phyloP scores from a whole-genome alignment of 2,888 invertebrate species.

The Pandemis corylana region DNA sequence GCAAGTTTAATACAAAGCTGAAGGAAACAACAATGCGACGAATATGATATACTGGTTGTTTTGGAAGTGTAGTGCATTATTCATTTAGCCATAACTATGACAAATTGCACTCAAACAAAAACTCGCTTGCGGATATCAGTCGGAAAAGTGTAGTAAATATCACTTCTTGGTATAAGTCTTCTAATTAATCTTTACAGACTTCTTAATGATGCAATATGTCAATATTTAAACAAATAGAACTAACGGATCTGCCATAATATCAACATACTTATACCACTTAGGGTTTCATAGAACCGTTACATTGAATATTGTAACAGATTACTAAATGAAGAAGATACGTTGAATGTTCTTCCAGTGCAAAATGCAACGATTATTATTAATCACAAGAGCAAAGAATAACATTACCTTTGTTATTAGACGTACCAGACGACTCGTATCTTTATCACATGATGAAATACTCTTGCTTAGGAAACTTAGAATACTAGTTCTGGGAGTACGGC shows the following conservation, averaged over 20 bases:
- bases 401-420: conserved; percentile 2
- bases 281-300: neutral
- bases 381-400: neutral
- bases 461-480: neutral
- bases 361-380: conserved; percentile 1
- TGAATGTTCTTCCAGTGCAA: neutral
- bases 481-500: neutral
- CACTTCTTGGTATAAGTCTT: neutral
- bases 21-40: neutral
- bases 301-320: neutral
- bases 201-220: neutral
- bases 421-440: neutral
- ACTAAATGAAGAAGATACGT: neutral
- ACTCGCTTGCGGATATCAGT: neutral
- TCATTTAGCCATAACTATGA: neutral
- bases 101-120: neutral
- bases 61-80: neutral
- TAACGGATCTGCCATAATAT: neutral
- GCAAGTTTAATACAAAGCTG: neutral
- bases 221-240: neutral
- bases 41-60: neutral
- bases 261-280: neutral
- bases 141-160: neutral
- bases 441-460: neutral
- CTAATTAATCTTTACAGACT: neutral